Evolutionary conservation across 2,113 vertebrate genomes (phyloP).

Genomic region (Corythornis madagascariensis): DNA sequence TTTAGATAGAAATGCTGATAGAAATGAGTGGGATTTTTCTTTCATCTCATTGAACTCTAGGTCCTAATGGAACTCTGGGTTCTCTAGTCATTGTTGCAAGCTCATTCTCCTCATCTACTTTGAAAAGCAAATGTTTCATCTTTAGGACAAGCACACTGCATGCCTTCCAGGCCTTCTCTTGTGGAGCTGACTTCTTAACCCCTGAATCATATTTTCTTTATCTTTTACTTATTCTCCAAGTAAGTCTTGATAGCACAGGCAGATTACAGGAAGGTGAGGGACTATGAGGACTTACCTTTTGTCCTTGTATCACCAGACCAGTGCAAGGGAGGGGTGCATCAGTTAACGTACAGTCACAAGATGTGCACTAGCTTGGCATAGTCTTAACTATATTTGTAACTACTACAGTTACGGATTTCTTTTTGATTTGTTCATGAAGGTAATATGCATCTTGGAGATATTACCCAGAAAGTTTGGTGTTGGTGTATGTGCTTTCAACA

Average conservation of each 20-base stretch:
- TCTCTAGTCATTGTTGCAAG: not conserved
- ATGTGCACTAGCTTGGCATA: not conserved
- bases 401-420: not conserved
- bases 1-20: not conserved
- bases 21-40: slow-evolving; percentile 1
- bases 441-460: not conserved
- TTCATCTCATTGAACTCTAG: not conserved
- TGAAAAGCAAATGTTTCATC: not conserved
- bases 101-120: not conserved
- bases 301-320: not conserved
- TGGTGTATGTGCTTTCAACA: not conserved
- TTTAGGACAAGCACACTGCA: not conserved
- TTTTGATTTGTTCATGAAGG: not conserved
- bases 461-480: not conserved
- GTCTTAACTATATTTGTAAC: not conserved
- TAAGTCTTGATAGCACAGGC: not conserved
- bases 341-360: not conserved
- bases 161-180: not conserved
- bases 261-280: not conserved
- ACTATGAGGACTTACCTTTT: not conserved
- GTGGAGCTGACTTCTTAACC: not conserved
- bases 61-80: not conserved
- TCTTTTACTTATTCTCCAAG: not conserved
- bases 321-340: not conserved
- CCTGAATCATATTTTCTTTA: not conserved